Evolutionary conservation across 2,113 vertebrate species (phyloP), one percentile per base, ranked within the genome.

Genomic region (Psephotus haematonotus): DNA sequence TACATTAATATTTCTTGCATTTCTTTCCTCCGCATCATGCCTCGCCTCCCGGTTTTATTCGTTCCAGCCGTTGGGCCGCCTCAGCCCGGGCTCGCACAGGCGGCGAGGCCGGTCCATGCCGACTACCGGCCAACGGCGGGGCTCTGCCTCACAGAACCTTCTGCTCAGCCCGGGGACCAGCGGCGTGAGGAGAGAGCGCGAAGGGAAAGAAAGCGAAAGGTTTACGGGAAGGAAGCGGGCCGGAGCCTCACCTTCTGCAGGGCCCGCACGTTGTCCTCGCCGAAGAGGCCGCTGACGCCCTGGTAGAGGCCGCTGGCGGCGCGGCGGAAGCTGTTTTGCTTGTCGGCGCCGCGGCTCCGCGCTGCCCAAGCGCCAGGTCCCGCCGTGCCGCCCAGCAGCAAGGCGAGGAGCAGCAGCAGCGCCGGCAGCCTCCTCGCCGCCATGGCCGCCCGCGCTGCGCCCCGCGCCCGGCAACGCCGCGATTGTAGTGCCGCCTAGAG

Each of bases 211-310:
- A 24, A 57, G 31, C 35, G 14, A 23, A 44, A 28, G 41, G 71
- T 1, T 27, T 11, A 62, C 5, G 24, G 24, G 24, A 24, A 39
- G 60, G 24, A 39, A 3, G 93, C 8, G 46, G 33, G 17, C 43
- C 19, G 31, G 25, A 33, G 46, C 92, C 97, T 96, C 81, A 99
- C 99, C 99, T 99, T 99, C 96, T 99, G 98, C 25, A 99, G 80
- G 23, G 98, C 98, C 93, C 98, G 97, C 86, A 99, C 99, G 97
- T 99, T 99, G 77, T 99, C 99, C 97, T 99, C 99, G 50, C 99
- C 99, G 92, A 99, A 98, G 8, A 99, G 94, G 83, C 97, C 98
- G 98, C 98, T 98, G 79, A 99, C 88, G 43, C 98, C 98, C 93
- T 99, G 99, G 86, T 99, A 99, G 84, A 99, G 94, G 25, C 98